Conservation (phyloP, 1,140 invertebrate species). For the Ips nitidus region DNA sequence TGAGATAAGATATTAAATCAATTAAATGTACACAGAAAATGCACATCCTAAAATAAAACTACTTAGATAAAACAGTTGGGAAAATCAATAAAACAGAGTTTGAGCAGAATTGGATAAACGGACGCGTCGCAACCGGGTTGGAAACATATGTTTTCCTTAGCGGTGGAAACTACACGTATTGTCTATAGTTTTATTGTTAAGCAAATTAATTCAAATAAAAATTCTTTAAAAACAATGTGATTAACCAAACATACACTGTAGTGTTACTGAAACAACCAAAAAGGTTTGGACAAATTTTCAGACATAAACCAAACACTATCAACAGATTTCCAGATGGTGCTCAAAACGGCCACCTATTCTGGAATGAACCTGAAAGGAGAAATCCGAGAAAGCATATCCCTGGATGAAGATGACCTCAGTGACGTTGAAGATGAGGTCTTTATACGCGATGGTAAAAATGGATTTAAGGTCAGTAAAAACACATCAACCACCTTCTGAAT, state of each 20-base stretch:
- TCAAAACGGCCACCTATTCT: conserved; percentile 49
- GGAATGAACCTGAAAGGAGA: conserved; percentile 49
- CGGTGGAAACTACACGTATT: neutral
- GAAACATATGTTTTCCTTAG: conserved; percentile 32
- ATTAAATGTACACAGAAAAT: no score
- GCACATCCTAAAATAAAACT: no score
- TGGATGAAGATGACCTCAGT: conserved; percentile 62
- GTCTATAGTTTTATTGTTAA: neutral
- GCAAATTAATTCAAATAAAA: neutral
- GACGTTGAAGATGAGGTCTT: conserved; percentile 79
- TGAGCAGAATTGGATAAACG: conserved; percentile 22
- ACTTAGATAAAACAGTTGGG: neutral
- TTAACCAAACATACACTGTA: neutral
- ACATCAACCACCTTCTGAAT: neutral
- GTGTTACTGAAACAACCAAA: neutral
- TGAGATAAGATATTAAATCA: no score
- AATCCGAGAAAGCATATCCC: conserved; percentile 50
- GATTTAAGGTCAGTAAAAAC: conserved; percentile 51
- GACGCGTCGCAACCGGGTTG: neutral
- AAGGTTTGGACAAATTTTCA: neutral
- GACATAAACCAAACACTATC: neutral
- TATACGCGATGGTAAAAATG: conserved; percentile 69
- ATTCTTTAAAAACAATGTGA: neutral
- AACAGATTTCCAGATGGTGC: conserved; percentile 17
- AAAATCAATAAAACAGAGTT: conserved; percentile 32